Evolutionary conservation across 2,888 invertebrate species (phyloP).

Genomic region (Oligia latruncula): DNA sequence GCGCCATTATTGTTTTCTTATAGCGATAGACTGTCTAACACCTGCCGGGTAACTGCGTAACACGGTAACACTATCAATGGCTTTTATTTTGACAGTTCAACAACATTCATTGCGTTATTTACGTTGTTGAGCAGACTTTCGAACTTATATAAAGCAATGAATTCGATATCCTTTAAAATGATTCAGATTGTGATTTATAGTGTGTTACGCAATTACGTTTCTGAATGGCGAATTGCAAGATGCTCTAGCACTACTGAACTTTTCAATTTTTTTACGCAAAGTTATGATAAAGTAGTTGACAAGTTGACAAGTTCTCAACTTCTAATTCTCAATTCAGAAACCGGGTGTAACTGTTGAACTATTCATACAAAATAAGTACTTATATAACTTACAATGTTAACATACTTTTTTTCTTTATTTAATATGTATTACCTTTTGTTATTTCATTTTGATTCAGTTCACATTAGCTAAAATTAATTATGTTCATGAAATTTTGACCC

Average conservation of each 20-base stretch:
- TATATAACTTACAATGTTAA: background rate
- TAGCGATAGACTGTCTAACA: background rate
- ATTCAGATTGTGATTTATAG: too few species aligned
- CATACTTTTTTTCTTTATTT: background rate
- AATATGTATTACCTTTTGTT: background rate
- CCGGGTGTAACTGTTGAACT: background rate
- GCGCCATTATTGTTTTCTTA: background rate
- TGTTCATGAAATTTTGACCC: background rate
- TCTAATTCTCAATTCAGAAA: background rate
- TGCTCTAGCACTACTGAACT: background rate
- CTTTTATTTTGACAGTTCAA: too few species aligned
- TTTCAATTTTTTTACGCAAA: background rate
- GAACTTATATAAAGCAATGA: background rate
- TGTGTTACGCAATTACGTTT: background rate
- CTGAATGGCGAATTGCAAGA: background rate
- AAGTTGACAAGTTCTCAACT: background rate
- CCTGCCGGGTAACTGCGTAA: too few species aligned
- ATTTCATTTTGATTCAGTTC: background rate
- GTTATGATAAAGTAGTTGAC: background rate
- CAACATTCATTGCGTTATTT: too few species aligned
- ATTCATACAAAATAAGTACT: background rate
- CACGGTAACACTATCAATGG: too few species aligned
- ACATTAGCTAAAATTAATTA: background rate
- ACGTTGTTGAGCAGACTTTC: background rate
- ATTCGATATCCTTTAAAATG: too few species aligned